phyloP scores from a whole-genome alignment of 2,113 vertebrate species.

The Candoia aspera region DNA sequence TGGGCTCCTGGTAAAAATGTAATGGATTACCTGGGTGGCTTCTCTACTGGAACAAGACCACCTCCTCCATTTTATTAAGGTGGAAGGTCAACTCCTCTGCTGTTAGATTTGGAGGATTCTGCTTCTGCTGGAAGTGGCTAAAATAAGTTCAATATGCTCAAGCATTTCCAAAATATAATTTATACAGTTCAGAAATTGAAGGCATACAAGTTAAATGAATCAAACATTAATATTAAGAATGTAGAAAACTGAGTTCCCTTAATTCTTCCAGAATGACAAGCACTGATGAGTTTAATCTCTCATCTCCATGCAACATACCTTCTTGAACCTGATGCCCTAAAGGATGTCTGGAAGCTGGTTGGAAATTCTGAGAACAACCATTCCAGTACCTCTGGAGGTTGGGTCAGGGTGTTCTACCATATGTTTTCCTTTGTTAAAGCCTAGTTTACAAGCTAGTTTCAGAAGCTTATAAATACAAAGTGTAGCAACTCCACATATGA shows the following conservation, averaged over 20 bases:
- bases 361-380: not conserved
- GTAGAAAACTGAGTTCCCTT: not conserved
- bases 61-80: constrained; percentile 9
- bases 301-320: not conserved
- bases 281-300: not conserved
- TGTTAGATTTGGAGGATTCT: not conserved
- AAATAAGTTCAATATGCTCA: not conserved
- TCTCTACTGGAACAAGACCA: not conserved
- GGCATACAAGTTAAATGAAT: not conserved
- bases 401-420: not conserved
- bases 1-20: constrained; percentile 41
- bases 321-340: not conserved
- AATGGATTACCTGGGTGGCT: constrained; percentile 29
- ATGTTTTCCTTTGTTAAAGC: constrained; percentile 76
- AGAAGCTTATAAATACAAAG: constrained; percentile 73
- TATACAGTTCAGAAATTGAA: not conserved
- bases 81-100: not conserved
- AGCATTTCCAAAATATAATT: not conserved
- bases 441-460: constrained; percentile 73
- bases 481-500: constrained; percentile 38
- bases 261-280: not conserved
- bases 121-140: not conserved
- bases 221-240: not conserved
- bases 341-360: not conserved
- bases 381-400: not conserved